phyloP scores from a whole-genome alignment of 2,888 invertebrate genomes.

The Mongoloraphidia duomilia region DNA sequence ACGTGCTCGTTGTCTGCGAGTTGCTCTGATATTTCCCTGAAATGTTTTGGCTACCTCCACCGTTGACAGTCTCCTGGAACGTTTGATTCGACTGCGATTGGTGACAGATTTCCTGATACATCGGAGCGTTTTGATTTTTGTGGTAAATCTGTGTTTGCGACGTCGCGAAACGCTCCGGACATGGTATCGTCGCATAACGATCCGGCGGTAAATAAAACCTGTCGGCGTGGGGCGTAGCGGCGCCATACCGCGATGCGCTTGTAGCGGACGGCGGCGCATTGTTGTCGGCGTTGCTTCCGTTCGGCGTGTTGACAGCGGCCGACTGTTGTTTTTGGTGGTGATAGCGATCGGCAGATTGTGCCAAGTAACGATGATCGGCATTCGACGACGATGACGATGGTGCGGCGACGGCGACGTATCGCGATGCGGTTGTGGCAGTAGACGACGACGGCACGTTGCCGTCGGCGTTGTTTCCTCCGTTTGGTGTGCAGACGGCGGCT shows the following conservation, averaged over 20 bases:
- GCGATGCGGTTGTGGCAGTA: constrained; percentile 28
- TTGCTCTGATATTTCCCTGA: no score
- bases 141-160: constrained; percentile 15
- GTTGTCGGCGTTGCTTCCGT: constrained; percentile 34
- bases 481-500: constrained; percentile 31
- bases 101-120: constrained; percentile 14
- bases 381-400: constrained; percentile 5
- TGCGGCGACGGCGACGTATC: constrained; percentile 21
- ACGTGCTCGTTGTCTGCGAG: no score
- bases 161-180: constrained; percentile 27
- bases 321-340: constrained; percentile 19
- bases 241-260: constrained; percentile 28
- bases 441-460: constrained; percentile 19
- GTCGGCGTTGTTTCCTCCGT: constrained; percentile 20
- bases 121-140: constrained; percentile 21
- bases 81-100: no score
- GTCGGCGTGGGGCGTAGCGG: constrained; percentile 26
- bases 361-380: constrained; percentile 16
- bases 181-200: constrained; percentile 27
- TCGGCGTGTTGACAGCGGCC: constrained; percentile 30
- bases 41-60: no score
- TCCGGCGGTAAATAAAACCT: constrained; percentile 19
- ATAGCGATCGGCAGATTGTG: constrained; percentile 23
- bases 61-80: no score
- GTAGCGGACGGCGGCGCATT: constrained; percentile 39